These are phyloP conservation scores for Paguma larvata DNA, from an alignment of 2,797 vertebrate genomes.

Conservation along the genomic window DNA sequence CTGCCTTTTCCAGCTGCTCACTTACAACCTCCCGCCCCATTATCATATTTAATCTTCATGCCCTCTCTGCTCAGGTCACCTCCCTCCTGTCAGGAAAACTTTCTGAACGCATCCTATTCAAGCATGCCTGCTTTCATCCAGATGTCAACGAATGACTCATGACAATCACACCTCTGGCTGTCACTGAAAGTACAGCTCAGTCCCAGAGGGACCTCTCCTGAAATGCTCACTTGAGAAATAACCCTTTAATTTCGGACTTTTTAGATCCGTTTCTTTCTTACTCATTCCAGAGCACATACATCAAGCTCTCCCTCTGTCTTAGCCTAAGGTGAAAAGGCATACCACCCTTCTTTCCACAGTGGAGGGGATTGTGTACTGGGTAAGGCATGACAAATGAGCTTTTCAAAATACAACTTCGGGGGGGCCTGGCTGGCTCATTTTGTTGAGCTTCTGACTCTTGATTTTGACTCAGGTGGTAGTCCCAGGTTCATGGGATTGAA, in stretches of 20 bases:
- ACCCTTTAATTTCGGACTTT: not conserved
- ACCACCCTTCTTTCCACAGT: not conserved
- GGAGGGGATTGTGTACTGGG: not conserved
- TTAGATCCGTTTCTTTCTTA: not conserved
- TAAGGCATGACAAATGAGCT: not conserved
- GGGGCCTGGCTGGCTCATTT: no score
- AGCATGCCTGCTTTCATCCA: not conserved
- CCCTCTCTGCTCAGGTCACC: not conserved
- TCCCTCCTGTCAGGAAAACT: not conserved
- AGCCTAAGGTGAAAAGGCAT: not conserved
- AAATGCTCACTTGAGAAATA: not conserved
- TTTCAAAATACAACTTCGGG: not conserved
- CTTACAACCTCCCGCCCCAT: not conserved
- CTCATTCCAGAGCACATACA: not conserved
- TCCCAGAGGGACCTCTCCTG: not conserved
- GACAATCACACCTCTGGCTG: no score
- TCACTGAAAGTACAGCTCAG: not conserved
- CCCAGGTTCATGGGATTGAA: no score
- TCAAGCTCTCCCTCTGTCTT: not conserved
- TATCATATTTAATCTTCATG: not conserved
- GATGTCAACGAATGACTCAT: not conserved
- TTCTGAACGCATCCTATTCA: not conserved
- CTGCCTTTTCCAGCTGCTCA: not conserved
- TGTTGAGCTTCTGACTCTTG: no score
- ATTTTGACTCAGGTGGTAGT: no score